These are phyloP conservation scores for Cylloceria caligata DNA, from an alignment of 2,888 invertebrate species.

Conservation along the genomic window DNA sequence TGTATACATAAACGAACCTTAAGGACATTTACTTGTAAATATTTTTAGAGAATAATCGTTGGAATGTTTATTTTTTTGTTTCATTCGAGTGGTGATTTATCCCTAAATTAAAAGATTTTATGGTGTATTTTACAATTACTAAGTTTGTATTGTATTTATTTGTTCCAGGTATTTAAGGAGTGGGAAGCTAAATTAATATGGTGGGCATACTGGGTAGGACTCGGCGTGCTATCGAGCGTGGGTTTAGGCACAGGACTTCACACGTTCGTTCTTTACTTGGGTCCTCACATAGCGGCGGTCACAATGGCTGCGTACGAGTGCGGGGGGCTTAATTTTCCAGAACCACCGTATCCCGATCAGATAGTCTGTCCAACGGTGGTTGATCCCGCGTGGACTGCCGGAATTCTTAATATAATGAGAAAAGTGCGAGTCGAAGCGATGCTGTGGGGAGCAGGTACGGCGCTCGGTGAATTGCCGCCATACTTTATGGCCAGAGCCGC, in stretches of 20 bases:
- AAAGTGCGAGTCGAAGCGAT: conserved; percentile 98
- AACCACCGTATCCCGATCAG: conserved; percentile 99
- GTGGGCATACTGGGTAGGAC: conserved; percentile 96
- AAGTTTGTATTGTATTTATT: not conserved
- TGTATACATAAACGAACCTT: too few relatives aligned
- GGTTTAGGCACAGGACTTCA: conserved; percentile 99
- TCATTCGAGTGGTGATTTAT: not conserved
- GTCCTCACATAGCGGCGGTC: conserved; percentile 99
- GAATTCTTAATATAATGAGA: conserved; percentile 97
- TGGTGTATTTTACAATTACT: not conserved
- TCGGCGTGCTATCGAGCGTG: conserved; percentile 98
- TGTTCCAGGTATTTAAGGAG: conserved; percentile 77
- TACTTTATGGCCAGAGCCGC: conserved; percentile 99
- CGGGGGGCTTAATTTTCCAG: conserved; percentile 96
- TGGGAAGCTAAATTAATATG: conserved; percentile 86
- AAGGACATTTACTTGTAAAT: too few relatives aligned
- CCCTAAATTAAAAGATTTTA: not conserved
- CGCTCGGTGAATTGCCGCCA: conserved; percentile 99
- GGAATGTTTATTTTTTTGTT: not conserved
- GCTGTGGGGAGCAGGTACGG: conserved; percentile 99
- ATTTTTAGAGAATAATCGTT: too few relatives aligned
- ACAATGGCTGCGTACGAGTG: conserved; percentile 99
- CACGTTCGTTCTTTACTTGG: conserved; percentile 98
- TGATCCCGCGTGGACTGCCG: conserved; percentile 88
- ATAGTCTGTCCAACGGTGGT: conserved; percentile 95